phyloP scores from a whole-genome alignment of 1,140 invertebrate species.

The Drosophila jambulina region DNA sequence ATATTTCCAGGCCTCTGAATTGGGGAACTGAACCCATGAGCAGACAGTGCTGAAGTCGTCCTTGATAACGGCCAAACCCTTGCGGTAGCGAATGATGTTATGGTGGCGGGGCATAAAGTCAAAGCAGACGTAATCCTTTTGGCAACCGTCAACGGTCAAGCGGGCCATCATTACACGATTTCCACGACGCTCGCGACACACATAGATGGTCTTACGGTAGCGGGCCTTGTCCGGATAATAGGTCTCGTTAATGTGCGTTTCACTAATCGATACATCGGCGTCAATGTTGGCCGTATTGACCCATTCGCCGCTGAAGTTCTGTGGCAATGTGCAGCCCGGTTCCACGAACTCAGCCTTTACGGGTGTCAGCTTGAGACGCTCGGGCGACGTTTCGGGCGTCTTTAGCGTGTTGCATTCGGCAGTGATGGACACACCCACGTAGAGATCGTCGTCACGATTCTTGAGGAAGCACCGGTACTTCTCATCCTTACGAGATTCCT shows the following conservation, averaged over 20 bases:
- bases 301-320: conserved; percentile 97
- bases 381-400: conserved; percentile 96
- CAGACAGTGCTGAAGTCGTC: conserved; percentile 96
- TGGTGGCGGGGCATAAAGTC: conserved; percentile 98
- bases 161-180: conserved; percentile 97
- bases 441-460: conserved; percentile 97
- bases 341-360: conserved; percentile 94
- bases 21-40: conserved; percentile 96
- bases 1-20: conserved; percentile 94
- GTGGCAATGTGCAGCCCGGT: conserved; percentile 95
- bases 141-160: conserved; percentile 98
- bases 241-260: conserved; percentile 98
- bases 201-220: conserved; percentile 95
- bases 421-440: conserved; percentile 95
- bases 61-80: conserved; percentile 95
- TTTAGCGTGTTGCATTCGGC: conserved; percentile 96
- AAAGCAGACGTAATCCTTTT: conserved; percentile 99
- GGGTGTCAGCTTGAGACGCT: conserved; percentile 94
- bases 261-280: conserved; percentile 96
- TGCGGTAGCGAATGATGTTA: conserved; percentile 96
- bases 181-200: conserved; percentile 96
- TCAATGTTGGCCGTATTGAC: conserved; percentile 98
- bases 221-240: conserved; percentile 96
- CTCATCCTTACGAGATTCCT: conserved; percentile 96
- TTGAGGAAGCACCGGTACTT: conserved; percentile 97